Base-by-base conservation (phyloP, 2,888 invertebrate genomes). In the Geotrupes spiniger region DNA sequence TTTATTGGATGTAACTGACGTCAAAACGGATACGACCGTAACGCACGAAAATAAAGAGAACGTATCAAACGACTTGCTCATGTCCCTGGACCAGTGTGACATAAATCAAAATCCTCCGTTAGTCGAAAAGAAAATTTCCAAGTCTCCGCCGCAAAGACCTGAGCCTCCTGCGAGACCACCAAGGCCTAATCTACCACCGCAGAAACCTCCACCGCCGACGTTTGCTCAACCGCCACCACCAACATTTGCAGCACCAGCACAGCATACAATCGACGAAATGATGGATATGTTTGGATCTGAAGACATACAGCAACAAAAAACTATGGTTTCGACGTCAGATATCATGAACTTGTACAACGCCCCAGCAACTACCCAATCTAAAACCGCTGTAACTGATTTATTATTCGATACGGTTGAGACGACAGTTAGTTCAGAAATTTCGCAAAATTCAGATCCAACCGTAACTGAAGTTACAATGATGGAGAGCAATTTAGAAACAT, bases 1-100 rank as follows among this genome's bases (percentile, higher is more conserved):
- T 68, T 71, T 84, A 8, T 74, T 84, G 16, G 83, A 88, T 72
- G 78, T 85, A 51, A 73, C 80, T 8, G 79, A 78, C 47, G 56
- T 53, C 45, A 60, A 54, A 48, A 31, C 51, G 5, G 60, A 33
- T 14, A 6, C 33, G 2, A 33, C 42, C 4, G 5, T 40, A 12
- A 29, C 17, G 14, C 15, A 6, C n/a, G 38, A 25, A 17, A 38
- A 10, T 9, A 38, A 38, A 21, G 9, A 8, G 6, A 17, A 17
- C 21, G 25, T 36, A 29, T 21, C 53, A 3, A 61, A 61, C 36
- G 65, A 67, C 51, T 51, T 66, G 16, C 48, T 68, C 15, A 57
- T 60, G 51, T 62, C 68, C 12, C 46, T 68, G 9, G 62, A 57
- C 42, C 63, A 65, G 42, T 69, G 74, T 46, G 78, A 78, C 47